Evolutionary conservation across 2,797 vertebrate genomes (phyloP).

Genomic region (Sardinella longiceps): DNA sequence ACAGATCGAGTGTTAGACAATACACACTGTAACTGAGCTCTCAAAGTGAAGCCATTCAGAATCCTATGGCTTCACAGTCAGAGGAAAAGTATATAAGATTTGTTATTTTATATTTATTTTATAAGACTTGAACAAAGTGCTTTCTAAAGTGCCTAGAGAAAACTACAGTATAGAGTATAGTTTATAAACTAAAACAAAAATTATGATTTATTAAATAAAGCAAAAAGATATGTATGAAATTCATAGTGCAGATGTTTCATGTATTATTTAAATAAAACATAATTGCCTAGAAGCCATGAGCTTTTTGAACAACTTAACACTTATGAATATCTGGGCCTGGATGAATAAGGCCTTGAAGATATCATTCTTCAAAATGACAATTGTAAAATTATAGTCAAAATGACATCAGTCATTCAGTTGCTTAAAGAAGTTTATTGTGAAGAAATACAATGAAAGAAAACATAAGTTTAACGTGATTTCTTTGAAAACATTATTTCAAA

Average conservation of each 20-base stretch:
- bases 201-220: too few relatives aligned
- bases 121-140: too few relatives aligned
- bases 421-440: constrained; percentile 57
- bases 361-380: not conserved
- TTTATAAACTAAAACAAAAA: too few relatives aligned
- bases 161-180: too few relatives aligned
- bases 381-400: not conserved
- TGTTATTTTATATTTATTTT: not conserved
- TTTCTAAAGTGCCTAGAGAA: too few relatives aligned
- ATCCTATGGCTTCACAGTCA: not conserved
- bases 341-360: too few relatives aligned
- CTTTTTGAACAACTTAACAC: too few relatives aligned
- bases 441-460: constrained; percentile 50
- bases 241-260: too few relatives aligned
- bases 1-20: not conserved
- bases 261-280: too few relatives aligned
- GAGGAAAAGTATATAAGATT: not conserved
- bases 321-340: too few relatives aligned
- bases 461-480: constrained; percentile 50
- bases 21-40: not conserved
- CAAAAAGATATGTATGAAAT: too few relatives aligned
- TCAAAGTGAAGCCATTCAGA: not conserved
- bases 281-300: too few relatives aligned
- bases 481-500: constrained; percentile 54
- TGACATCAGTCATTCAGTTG: constrained; percentile 37